phyloP scores from a whole-genome alignment of 2,888 invertebrate genomes.

The Ligdia adustata region DNA sequence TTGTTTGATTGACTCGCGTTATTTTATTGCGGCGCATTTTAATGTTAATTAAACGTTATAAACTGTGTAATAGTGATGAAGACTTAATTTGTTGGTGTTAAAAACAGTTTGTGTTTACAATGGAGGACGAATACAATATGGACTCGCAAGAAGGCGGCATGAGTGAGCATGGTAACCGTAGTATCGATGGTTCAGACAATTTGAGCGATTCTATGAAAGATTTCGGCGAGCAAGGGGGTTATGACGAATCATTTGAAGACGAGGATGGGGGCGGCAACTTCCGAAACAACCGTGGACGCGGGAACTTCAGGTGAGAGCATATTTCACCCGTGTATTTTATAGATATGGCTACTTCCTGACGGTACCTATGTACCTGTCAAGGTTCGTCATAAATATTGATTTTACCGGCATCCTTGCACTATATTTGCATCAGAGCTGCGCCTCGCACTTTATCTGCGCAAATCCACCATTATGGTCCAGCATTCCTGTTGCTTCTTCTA shows the following conservation, averaged over 20 bases:
- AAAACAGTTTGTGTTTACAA: constrained; percentile 30
- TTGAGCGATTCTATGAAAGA: constrained; percentile 61
- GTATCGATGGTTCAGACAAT: constrained; percentile 45
- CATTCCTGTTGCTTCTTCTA: too few relatives aligned
- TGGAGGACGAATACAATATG: constrained; percentile 73
- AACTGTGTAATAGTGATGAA: constrained; percentile 56
- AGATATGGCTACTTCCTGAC: background rate
- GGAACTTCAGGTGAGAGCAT: constrained; percentile 67
- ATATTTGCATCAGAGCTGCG: background rate
- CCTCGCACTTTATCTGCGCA: background rate
- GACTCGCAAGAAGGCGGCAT: constrained; percentile 63
- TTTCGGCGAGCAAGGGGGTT: constrained; percentile 60
- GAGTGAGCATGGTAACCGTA: constrained; percentile 51
- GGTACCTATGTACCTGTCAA: background rate
- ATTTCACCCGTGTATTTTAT: background rate
- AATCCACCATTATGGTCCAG: too few relatives aligned
- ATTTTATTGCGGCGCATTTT: constrained; percentile 35
- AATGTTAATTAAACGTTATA: constrained; percentile 39
- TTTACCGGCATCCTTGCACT: background rate
- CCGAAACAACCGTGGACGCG: constrained; percentile 68
- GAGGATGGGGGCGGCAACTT: constrained; percentile 67
- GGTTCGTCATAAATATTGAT: constrained; percentile 10
- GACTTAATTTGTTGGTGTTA: constrained; percentile 53
- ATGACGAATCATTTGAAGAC: constrained; percentile 71
- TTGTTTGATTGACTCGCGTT: constrained; percentile 31